A percentile compares a stretch with the other conserved stretches of the same genome.
Conservation (phyloP, 2,797 vertebrate species). For the Clamator glandarius region DNA sequence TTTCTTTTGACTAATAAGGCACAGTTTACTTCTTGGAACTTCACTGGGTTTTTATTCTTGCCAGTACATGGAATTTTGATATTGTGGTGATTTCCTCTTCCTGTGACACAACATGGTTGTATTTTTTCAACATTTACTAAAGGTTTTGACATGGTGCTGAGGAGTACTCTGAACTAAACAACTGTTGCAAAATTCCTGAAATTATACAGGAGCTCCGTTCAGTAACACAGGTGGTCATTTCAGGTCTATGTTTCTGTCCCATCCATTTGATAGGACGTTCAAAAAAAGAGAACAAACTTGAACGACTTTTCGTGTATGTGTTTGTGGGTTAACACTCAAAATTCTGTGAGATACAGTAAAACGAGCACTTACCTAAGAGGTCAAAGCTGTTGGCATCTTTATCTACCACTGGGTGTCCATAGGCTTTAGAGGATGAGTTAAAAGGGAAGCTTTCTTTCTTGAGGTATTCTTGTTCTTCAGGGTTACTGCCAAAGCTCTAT, state of each 20-base stretch:
- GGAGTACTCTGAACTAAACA: not conserved
- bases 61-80: not conserved
- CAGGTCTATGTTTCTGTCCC: not conserved
- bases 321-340: not conserved
- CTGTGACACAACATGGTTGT: not conserved
- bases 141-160: not conserved
- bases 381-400: not conserved
- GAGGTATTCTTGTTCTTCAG: not conserved
- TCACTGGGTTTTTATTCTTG: not conserved
- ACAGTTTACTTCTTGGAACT: not conserved
- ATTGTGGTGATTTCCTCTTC: not conserved
- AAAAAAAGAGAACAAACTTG: not conserved
- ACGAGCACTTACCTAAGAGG: not conserved
- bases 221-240: not conserved
- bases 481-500: not conserved
- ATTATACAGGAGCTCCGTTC: not conserved
- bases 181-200: not conserved
- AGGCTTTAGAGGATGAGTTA: not conserved
- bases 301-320: not conserved
- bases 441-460: not conserved
- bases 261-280: not conserved
- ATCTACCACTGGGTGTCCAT: not conserved
- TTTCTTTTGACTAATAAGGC: not conserved
- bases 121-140: not conserved
- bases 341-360: not conserved